Evolutionary conservation across 2,888 invertebrate genomes (phyloP), one percentile per base, ranked within the genome.

Genomic region (Cheilosia variabilis): DNA sequence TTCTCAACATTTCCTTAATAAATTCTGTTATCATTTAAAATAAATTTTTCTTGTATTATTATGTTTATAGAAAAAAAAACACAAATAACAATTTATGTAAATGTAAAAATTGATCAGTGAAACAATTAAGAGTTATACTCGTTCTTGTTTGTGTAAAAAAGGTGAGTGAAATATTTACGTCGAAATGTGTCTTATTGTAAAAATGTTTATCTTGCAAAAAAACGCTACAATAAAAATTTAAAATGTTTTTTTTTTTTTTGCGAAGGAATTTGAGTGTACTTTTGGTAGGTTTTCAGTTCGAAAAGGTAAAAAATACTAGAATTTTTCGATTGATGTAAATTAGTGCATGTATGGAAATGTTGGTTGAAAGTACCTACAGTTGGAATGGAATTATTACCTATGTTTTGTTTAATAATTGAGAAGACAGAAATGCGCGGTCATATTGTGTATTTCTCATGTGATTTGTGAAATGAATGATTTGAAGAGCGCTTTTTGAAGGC

Each of bases 221-320:
- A 19, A 52, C 50, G 31, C 43, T 37, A 62, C 62, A 68, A 75
- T 57, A 52, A 31, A n/a, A 19, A 17, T 47, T 22, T 62, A 5
- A 55, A 41, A 41, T 24, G 1, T 60, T 31, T 60, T 41, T 4
- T n/a, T n/a, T 19, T 19, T 47, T 22, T 24, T 50, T 45, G 45
- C 17, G 15, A 22, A 31, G 9, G 27, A 17, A 17, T 65, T 15
- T 27, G 41, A 24, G 47, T 75, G 80, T 84, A 80, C 75, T 84
- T 84, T 84, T 63, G 52, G 17, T 80, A 71, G 71, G 75, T 80
- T 84, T 80, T 80, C 84, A 66, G 55, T 80, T 50, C 34, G 84
- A 84, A 84, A 84, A 84, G 69, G 58, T 63, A 53, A 75, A 69
- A 79, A 80, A 69, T 66, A 69, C 69, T 53, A 66, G 53, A 5